A percentile compares a stretch with the other conserved stretches of the same genome.
phyloP scores from a whole-genome alignment of 2,113 vertebrate genomes.

The Coryphaenoides rupestris region DNA sequence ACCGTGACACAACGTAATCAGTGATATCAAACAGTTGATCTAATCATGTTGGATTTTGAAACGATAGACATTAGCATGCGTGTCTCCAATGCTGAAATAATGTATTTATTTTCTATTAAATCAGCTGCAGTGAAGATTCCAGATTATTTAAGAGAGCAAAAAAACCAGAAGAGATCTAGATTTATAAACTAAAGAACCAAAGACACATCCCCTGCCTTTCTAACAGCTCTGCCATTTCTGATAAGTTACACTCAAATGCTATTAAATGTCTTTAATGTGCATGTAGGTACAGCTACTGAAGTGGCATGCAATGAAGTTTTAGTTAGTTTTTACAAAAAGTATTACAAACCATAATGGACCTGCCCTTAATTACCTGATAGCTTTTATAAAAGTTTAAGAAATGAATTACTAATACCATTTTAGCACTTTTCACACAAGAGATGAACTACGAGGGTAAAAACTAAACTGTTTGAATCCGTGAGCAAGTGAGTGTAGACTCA shows the following conservation, averaged over 20 bases:
- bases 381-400: slow-evolving; percentile 37
- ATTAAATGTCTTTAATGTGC: no score
- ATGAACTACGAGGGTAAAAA: slow-evolving; percentile 55
- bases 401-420: slow-evolving; percentile 47
- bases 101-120: background rate
- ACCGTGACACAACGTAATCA: slow-evolving; percentile 11
- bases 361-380: slow-evolving; percentile 50
- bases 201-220: no score
- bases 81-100: slow-evolving; percentile 31
- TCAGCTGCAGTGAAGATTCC: no score
- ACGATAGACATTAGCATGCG: slow-evolving; percentile 43
- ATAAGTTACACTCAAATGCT: no score
- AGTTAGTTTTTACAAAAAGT: slow-evolving; percentile 34
- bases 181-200: no score
- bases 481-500: background rate
- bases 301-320: slow-evolving; percentile 54
- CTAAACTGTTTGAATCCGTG: slow-evolving; percentile 37
- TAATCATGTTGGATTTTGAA: slow-evolving; percentile 14
- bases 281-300: slow-evolving; percentile 28
- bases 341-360: slow-evolving; percentile 32
- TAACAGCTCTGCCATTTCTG: no score
- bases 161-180: no score
- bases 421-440: slow-evolving; percentile 56
- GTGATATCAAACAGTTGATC: slow-evolving; percentile 11
- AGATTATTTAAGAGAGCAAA: no score